Evolutionary conservation across 2,888 invertebrate species (phyloP).

Genomic region (Apoda limacodes): DNA sequence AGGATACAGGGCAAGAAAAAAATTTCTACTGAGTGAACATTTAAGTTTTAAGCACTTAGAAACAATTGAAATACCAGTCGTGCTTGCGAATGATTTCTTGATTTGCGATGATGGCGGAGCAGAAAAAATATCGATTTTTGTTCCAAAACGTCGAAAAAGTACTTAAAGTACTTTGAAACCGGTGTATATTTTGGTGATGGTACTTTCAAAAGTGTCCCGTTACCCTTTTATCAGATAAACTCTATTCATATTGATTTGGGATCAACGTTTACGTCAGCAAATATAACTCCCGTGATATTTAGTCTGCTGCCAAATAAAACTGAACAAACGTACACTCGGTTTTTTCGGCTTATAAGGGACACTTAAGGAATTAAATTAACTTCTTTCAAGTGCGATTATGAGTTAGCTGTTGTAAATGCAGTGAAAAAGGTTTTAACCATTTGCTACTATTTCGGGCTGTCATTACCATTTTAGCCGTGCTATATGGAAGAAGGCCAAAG

Average conservation of each 20-base stretch:
- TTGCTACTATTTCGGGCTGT: too few species aligned
- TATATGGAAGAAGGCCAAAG: too few species aligned
- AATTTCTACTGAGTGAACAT: constrained; percentile 5
- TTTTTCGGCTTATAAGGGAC: too few species aligned
- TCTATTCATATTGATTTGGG: background rate
- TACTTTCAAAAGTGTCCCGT: background rate
- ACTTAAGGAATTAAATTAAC: too few species aligned
- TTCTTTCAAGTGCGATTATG: too few species aligned
- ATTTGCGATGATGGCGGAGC: constrained; percentile 6
- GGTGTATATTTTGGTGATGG: too few species aligned
- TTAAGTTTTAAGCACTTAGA: constrained; percentile 6
- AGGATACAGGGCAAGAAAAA: constrained; percentile 8
- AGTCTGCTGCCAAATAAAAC: too few species aligned
- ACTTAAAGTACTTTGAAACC: background rate
- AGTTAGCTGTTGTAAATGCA: too few species aligned
- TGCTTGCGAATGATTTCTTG: constrained; percentile 4
- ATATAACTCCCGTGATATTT: too few species aligned
- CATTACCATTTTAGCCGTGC: too few species aligned
- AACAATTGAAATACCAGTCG: constrained; percentile 5
- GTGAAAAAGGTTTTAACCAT: too few species aligned
- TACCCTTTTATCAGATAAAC: background rate
- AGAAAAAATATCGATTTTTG: constrained; percentile 3
- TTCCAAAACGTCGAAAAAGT: constrained; percentile 1
- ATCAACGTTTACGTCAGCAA: background rate
- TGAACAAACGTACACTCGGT: too few species aligned